phyloP scores from a whole-genome alignment of 1,140 invertebrate genomes.

The Drosophila pachea region DNA sequence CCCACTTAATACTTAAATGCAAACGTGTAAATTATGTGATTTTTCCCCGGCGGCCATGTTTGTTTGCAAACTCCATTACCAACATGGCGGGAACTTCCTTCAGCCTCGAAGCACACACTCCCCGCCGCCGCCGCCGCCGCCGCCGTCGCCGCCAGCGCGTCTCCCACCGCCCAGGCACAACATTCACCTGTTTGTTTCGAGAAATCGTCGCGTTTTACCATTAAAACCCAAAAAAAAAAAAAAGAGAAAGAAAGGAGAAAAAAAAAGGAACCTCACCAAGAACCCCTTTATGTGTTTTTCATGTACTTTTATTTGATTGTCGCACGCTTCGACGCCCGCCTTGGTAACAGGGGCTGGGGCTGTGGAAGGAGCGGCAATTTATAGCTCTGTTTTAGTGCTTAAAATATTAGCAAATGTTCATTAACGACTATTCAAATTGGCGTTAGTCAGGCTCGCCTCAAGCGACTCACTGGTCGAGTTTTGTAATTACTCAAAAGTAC shows the following conservation, averaged over 20 bases:
- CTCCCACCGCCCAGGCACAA: neutral
- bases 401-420: constrained; percentile 77
- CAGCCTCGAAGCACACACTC: neutral
- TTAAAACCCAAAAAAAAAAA: constrained; percentile 45
- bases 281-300: constrained; percentile 76
- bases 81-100: constrained; percentile 68
- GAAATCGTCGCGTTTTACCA: constrained; percentile 72
- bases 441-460: constrained; percentile 53
- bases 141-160: no score
- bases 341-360: constrained; percentile 3
- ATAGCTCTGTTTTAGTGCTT: constrained; percentile 70
- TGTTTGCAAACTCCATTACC: constrained; percentile 76
- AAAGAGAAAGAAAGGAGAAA: constrained; percentile 35
- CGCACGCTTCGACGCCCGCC: constrained; percentile 65
- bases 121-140: no score
- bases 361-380: constrained; percentile 34
- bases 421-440: constrained; percentile 75
- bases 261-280: constrained; percentile 27
- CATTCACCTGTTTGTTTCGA: constrained; percentile 68
- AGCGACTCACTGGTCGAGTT: constrained; percentile 20
- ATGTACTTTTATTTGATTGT: constrained; percentile 78
- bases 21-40: constrained; percentile 77
- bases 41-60: constrained; percentile 76
- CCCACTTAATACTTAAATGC: constrained; percentile 77
- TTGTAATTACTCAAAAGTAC: constrained; percentile 69